Percentiles rank a stretch among this genome's conserved stretches.
Evolutionary conservation across 2,888 invertebrate genomes (phyloP).

Genomic region (Andrena bucephala): DNA sequence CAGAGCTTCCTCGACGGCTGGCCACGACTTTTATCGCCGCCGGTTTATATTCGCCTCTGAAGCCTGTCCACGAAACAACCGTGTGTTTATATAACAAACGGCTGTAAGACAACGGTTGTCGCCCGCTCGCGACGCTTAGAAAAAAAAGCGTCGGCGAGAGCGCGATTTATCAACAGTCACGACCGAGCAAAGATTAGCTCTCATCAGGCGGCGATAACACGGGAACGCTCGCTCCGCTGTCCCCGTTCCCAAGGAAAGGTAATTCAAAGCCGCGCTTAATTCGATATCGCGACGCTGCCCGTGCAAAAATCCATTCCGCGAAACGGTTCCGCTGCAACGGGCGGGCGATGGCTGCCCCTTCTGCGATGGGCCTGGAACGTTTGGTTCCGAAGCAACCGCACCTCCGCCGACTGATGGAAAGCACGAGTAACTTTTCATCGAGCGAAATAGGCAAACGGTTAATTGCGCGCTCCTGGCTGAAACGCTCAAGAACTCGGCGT

Average conservation of each 20-base stretch:
- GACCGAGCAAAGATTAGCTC: slow-evolving; percentile 50
- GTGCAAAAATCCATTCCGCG: slow-evolving; percentile 29
- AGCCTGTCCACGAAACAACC: slow-evolving; percentile 9
- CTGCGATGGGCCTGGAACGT: slow-evolving; percentile 19
- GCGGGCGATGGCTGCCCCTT: neutral
- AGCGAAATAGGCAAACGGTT: neutral
- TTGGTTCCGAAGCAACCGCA: neutral
- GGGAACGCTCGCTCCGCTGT: neutral
- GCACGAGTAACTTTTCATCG: neutral
- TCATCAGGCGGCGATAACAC: slow-evolving; percentile 37
- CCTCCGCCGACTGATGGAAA: neutral
- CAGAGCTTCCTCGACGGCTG: neutral
- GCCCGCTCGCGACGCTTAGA: neutral
- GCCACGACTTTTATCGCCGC: slow-evolving; percentile 15
- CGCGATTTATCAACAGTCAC: slow-evolving; percentile 48
- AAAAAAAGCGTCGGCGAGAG: slow-evolving; percentile 19
- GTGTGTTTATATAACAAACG: slow-evolving; percentile 26
- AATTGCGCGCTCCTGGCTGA: neutral
- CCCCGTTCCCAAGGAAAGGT: slow-evolving; percentile 22
- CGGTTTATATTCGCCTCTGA: neutral
- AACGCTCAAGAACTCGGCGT: slow-evolving; percentile 2
- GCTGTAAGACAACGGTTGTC: slow-evolving; percentile 18
- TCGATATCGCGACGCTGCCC: slow-evolving; percentile 23
- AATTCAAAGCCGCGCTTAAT: slow-evolving; percentile 42
- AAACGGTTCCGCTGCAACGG: neutral